Conservation (phyloP, 1,140 invertebrate genomes). For the Euura saliciscinereae region DNA sequence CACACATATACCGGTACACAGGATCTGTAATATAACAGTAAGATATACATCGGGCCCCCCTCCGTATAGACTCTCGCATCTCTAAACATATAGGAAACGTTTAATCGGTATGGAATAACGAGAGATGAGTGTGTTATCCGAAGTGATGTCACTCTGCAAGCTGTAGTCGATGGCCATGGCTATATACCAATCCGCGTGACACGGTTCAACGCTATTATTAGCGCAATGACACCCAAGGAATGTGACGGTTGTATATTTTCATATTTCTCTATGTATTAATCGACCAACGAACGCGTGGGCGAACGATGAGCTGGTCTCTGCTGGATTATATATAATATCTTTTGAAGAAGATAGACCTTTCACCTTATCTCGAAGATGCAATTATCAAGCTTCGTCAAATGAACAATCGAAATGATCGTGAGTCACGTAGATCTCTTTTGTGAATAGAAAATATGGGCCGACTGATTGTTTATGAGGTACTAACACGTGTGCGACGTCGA, state of each 20-base stretch:
- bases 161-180: neutral
- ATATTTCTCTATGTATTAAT: neutral
- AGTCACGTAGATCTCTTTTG: no score
- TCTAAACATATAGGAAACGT: neutral
- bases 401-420: no score
- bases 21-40: no score
- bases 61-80: no score
- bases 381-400: no score
- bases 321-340: no score
- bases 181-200: neutral
- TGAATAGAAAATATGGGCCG: no score
- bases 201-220: neutral
- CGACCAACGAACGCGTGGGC: neutral
- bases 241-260: neutral
- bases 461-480: no score
- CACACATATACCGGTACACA: no score
- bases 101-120: neutral
- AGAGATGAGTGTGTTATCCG: neutral
- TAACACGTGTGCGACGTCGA: no score
- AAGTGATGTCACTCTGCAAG: conserved; percentile 1
- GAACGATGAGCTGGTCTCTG: neutral
- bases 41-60: no score
- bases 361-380: neutral
- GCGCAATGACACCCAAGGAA: conserved; percentile 1
- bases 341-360: neutral